These are phyloP conservation scores for Phallusia fumigata DNA, from an alignment of 23 tunicate species.

Conservation along the genomic window DNA sequence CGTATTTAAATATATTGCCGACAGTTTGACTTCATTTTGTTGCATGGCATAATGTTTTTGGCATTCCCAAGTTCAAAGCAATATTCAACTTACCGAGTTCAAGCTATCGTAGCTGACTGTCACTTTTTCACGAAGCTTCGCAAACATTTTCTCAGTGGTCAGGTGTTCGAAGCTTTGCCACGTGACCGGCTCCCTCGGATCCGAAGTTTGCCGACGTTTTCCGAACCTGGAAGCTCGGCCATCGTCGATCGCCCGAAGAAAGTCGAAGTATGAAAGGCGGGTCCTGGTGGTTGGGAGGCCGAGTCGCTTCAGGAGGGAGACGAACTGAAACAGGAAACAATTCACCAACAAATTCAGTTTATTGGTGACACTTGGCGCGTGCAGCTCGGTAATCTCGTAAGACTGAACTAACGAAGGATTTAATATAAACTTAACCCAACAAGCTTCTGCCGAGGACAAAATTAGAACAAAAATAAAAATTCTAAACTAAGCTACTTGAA, in stretches of 20 bases:
- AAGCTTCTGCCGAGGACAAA: too few species aligned
- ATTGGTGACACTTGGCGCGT: too few species aligned
- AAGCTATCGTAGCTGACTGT: slow-evolving; percentile 73
- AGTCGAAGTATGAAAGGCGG: slow-evolving; percentile 83
- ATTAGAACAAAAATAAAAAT: too few species aligned
- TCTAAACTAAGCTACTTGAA: too few species aligned
- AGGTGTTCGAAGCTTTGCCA: slow-evolving; percentile 60
- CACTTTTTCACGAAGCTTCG: slow-evolving; percentile 68
- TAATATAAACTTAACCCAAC: too few species aligned
- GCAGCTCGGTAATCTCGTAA: too few species aligned
- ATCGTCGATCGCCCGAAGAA: slow-evolving; percentile 85
- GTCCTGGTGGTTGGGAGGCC: slow-evolving; percentile 58
- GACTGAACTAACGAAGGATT: too few species aligned
- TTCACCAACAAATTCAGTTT: too few species aligned
- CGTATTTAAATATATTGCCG: too few species aligned
- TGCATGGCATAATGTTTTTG: too few species aligned
- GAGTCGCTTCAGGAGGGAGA: slow-evolving; percentile 54
- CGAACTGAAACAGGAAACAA: slow-evolving; percentile 43
- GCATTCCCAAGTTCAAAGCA: too few species aligned
- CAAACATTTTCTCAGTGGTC: slow-evolving; percentile 61
- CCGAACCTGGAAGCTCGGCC: slow-evolving; percentile 90
- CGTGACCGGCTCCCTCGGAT: slow-evolving; percentile 46
- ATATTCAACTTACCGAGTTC: slow-evolving; percentile 53
- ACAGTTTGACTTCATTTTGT: too few species aligned
- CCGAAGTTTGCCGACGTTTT: slow-evolving; percentile 26